phyloP scores from a whole-genome alignment of 2,888 invertebrate genomes.

The Slavum lentiscoides region DNA sequence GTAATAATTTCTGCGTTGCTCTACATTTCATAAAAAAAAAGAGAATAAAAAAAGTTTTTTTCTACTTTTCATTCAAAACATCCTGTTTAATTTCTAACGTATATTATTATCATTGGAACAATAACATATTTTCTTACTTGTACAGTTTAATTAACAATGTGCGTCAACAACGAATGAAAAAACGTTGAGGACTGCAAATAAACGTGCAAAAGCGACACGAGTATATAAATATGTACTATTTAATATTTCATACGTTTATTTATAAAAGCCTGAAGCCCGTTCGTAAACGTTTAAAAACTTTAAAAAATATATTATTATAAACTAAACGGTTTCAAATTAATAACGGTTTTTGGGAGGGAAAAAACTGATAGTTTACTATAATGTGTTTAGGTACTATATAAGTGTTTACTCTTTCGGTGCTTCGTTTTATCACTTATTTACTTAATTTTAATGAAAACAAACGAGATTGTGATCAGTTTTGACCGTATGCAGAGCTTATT shows the following conservation, averaged over 20 bases:
- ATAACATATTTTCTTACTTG: not conserved
- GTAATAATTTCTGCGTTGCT: too few species aligned
- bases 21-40: too few species aligned
- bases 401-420: constrained; percentile 1
- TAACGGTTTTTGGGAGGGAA: not conserved
- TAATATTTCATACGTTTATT: too few species aligned
- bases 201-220: too few species aligned
- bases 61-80: not conserved
- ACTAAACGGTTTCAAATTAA: not conserved
- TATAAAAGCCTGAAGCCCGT: not conserved
- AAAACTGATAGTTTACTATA: constrained; percentile 11
- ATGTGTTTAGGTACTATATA: not conserved
- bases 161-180: not conserved
- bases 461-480: constrained; percentile 12
- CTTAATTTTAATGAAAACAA: constrained; percentile 13
- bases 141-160: not conserved
- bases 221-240: too few species aligned
- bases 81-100: not conserved
- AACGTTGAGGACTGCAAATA: not conserved
- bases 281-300: constrained; percentile 1
- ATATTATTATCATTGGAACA: not conserved
- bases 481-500: not conserved
- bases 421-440: constrained; percentile 35
- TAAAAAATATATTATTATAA: not conserved
- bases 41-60: not conserved